Percentiles rank a stretch among this genome's conserved stretches.
Conservation (phyloP, 2,888 invertebrate genomes). For the Chrysolina americana region DNA sequence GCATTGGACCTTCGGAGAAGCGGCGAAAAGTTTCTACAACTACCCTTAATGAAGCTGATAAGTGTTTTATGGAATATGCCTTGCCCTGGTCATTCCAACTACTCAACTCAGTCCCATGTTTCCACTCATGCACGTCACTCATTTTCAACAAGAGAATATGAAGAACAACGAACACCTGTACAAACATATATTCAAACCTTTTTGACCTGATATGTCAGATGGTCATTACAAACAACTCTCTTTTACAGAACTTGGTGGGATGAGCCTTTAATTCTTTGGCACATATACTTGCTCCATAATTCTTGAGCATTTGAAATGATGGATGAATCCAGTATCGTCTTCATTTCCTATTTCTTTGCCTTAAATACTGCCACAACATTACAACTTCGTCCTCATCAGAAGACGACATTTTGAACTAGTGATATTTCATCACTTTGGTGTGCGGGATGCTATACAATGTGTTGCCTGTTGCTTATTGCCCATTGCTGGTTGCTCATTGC, state of each 20-base stretch:
- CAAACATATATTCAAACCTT: too few species aligned
- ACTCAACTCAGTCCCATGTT: slow-evolving; percentile 32
- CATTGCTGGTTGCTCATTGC: too few species aligned
- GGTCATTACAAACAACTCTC: neutral
- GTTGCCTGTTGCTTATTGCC: too few species aligned
- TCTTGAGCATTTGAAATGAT: slow-evolving; percentile 31
- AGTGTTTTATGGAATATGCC: slow-evolving; percentile 29
- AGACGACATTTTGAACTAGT: slow-evolving; percentile 22
- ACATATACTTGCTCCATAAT: slow-evolving; percentile 38
- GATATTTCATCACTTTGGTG: too few species aligned
- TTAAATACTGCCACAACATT: slow-evolving; percentile 38
- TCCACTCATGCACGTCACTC: slow-evolving; percentile 32
- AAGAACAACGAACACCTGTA: too few species aligned
- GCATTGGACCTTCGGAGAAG: slow-evolving; percentile 31
- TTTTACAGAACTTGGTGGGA: slow-evolving; percentile 23
- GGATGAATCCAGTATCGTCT: slow-evolving; percentile 41
- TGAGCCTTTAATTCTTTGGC: slow-evolving; percentile 36
- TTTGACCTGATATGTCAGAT: neutral
- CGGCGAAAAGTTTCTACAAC: slow-evolving; percentile 24
- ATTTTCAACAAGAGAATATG: too few species aligned
- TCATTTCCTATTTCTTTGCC: slow-evolving; percentile 38
- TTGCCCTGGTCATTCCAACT: slow-evolving; percentile 35
- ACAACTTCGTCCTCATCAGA: slow-evolving; percentile 39
- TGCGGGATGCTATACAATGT: too few species aligned
- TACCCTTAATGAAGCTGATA: slow-evolving; percentile 30